These are phyloP conservation scores for Eubasilissa splendida DNA, from an alignment of 2,888 invertebrate species.

Conservation along the genomic window DNA sequence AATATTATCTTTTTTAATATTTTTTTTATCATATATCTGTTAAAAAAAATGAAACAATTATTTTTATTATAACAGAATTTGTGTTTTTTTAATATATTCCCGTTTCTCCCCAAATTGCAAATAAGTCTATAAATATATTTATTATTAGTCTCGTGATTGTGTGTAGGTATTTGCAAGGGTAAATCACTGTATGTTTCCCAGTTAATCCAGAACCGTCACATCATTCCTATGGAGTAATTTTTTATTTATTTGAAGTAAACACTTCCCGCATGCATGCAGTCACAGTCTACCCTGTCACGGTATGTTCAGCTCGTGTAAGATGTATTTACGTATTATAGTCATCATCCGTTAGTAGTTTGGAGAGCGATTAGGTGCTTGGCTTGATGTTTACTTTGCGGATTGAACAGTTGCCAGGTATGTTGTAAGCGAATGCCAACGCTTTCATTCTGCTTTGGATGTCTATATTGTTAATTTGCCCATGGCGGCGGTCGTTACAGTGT, in stretches of 20 bases:
- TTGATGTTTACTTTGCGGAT: slow-evolving; percentile 43
- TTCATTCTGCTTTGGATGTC: slow-evolving; percentile 47
- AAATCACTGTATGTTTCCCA: slow-evolving; percentile 7
- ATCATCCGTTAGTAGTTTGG: slow-evolving; percentile 30
- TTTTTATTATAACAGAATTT: no score
- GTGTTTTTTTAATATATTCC: no score
- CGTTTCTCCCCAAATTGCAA: no score
- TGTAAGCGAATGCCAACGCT: slow-evolving; percentile 40
- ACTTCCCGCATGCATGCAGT: slow-evolving; percentile 17
- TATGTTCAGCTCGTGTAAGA: not conserved
- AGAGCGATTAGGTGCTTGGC: slow-evolving; percentile 43
- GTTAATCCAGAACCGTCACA: not conserved
- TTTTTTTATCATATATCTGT: no score
- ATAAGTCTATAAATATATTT: no score
- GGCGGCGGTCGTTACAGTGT: slow-evolving; percentile 16
- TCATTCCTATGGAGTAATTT: no score
- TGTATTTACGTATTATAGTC: slow-evolving; percentile 22
- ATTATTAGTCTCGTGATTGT: no score
- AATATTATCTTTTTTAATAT: not conserved
- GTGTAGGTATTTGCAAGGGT: not conserved
- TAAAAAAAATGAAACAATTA: no score
- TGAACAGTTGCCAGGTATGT: slow-evolving; percentile 12
- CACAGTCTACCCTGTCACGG: not conserved
- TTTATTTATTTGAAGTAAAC: not conserved
- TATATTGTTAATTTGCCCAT: not conserved